These are phyloP conservation scores for Melanostoma mellinum DNA, from an alignment of 2,888 invertebrate genomes.

Conservation along the genomic window DNA sequence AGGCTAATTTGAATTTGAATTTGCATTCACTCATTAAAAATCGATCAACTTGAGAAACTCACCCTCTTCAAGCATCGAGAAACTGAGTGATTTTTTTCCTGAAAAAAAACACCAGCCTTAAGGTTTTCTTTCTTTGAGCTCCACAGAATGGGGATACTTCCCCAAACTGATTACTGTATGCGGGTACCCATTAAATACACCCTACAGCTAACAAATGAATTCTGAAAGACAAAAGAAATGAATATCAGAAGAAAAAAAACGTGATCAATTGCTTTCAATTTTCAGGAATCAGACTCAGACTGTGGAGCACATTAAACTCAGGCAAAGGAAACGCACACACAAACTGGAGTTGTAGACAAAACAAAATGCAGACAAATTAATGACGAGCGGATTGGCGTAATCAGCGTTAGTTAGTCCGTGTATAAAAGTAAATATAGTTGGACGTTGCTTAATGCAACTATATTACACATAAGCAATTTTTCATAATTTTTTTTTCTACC, in stretches of 20 bases:
- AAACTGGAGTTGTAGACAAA: constrained; percentile 24
- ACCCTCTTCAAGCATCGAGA: not conserved
- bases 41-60: constrained; percentile 49
- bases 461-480: constrained; percentile 59
- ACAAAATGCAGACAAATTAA: constrained; percentile 70
- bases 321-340: not conserved
- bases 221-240: constrained; percentile 33
- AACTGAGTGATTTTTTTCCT: constrained; percentile 6
- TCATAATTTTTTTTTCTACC: constrained; percentile 42
- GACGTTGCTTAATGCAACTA: constrained; percentile 66
- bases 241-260: constrained; percentile 43
- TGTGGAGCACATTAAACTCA: constrained; percentile 11
- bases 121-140: constrained; percentile 13
- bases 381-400: constrained; percentile 66
- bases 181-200: constrained; percentile 50
- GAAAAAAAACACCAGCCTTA: not conserved
- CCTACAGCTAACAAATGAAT: constrained; percentile 61
- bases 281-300: constrained; percentile 57
- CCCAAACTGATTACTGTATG: constrained; percentile 52
- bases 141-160: constrained; percentile 28
- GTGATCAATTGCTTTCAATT: constrained; percentile 72
- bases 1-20: no score
- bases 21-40: constrained; percentile 59
- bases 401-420: constrained; percentile 65
- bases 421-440: constrained; percentile 56